phyloP scores from a whole-genome alignment of 35 echinoderm and acorn worm species.

The Lytechinus variegatus region DNA sequence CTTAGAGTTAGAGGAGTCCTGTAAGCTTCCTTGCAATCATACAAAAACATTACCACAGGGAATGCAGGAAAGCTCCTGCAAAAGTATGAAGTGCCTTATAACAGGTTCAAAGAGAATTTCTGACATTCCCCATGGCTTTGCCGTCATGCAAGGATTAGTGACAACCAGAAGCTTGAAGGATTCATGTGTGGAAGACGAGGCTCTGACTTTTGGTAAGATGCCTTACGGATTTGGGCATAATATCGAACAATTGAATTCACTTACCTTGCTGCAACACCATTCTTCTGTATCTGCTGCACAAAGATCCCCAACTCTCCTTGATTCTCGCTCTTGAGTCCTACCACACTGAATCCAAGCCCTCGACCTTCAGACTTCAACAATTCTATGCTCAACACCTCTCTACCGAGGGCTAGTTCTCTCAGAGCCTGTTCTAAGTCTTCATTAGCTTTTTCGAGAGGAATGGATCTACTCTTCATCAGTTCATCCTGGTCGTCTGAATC shows the following conservation, averaged over 20 bases:
- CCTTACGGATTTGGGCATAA: no score
- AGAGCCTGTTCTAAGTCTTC: conserved; percentile 60
- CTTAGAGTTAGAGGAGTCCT: no score
- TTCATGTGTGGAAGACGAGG: no score
- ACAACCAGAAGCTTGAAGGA: no score
- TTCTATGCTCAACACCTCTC: conserved; percentile 81
- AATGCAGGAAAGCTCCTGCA: no score
- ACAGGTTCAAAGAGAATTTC: no score
- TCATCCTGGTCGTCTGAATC: conserved; percentile 20
- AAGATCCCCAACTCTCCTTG: conserved; percentile 95
- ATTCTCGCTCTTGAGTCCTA: conserved; percentile 92
- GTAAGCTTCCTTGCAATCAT: no score
- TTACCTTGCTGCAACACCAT: conserved; percentile 84
- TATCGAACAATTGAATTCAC: background rate
- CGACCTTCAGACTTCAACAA: conserved; percentile 78
- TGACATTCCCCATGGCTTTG: no score
- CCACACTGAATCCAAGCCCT: conserved; percentile 96
- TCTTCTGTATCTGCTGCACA: conserved; percentile 93
- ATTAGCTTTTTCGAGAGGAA: background rate
- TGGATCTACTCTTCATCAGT: background rate
- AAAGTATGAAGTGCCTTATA: no score
- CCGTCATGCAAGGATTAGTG: no score
- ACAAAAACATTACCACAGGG: no score
- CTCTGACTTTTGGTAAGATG: no score
- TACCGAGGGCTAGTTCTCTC: conserved; percentile 67